phyloP scores from a whole-genome alignment of 2,797 vertebrate genomes.

The Hafferia zeledoni region DNA sequence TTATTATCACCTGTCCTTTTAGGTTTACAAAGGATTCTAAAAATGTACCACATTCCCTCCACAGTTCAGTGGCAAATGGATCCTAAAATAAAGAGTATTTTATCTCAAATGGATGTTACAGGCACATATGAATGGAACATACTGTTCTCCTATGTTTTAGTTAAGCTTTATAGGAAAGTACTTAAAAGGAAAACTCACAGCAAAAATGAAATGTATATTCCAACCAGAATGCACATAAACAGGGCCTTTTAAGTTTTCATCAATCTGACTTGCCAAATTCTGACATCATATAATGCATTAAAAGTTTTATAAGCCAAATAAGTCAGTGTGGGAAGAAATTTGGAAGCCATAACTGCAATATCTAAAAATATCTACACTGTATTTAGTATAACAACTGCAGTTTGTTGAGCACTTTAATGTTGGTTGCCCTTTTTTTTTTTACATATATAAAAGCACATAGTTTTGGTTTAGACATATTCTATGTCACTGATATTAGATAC shows the following conservation, averaged over 20 bases:
- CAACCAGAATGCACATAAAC: neutral
- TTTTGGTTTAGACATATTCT: neutral
- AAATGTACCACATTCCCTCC: neutral
- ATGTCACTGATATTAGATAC: neutral
- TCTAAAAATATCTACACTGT: neutral
- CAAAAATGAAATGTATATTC: neutral
- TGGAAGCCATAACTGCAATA: neutral
- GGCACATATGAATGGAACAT: neutral
- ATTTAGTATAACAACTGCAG: neutral
- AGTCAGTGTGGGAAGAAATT: neutral
- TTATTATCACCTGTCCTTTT: neutral
- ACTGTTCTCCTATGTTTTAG: neutral
- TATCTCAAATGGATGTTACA: neutral
- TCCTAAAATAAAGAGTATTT: constrained; percentile 4
- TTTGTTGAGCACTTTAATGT: neutral
- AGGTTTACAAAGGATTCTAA: neutral
- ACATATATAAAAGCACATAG: fast-evolving
- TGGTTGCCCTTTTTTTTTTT: neutral
- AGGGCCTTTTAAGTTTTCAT: neutral
- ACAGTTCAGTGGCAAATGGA: neutral
- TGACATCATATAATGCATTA: neutral
- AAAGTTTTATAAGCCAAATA: neutral
- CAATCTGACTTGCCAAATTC: neutral
- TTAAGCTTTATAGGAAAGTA: neutral
- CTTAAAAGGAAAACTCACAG: neutral